Base-by-base conservation (phyloP, 2,113 vertebrate genomes). In the Amblyornis subalaris region DNA sequence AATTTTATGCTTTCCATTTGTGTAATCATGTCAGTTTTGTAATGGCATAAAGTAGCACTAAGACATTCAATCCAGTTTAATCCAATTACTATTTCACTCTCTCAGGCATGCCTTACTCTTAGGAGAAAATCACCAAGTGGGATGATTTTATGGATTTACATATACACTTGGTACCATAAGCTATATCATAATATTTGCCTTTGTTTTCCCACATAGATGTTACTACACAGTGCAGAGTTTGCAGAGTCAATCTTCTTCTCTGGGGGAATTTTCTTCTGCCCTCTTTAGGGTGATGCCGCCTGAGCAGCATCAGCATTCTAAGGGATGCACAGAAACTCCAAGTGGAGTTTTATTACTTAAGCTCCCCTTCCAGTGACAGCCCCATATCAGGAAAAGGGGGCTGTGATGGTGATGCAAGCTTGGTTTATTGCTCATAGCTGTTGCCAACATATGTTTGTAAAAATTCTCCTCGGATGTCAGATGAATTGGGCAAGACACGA, bases 11-110 rank as follows among this genome's bases (percentile, higher is more conserved):
- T 82, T 95, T 90, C 81, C 44, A 60, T 89, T 83, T 89, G 21
- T 89, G 81, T 81, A 94, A 92, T 79, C 65, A 33, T 38, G 36
- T 62, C 64, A 69, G 44, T 75, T 95, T 83, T 80, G 58, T 70
- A 81, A 85, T 72, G 70, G 80, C 85, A 77, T 94, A 82, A 93
- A 93, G 54, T 84, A 80, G 36, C 85, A 85, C 74, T 91, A 50
- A 66, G 93, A 79, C 79, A 76, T 89, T 90, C 26, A 94, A 72
- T 67, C 66, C 94, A 76, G 75, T 87, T 87, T 92, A 93, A 96
- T 92, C 91, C 82, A 94, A 80, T 97, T 96, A 93, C 26, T n/a
- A 6, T 72, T 95, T 83, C 11, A 2, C 42, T 85, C 55, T 96
- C 57, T 94, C 50, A 62, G 58, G n/a, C 38, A 79, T 88, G 61